Base-by-base conservation (phyloP, 2,888 invertebrate species). In the Cataglyphis rosenhaueri region DNA sequence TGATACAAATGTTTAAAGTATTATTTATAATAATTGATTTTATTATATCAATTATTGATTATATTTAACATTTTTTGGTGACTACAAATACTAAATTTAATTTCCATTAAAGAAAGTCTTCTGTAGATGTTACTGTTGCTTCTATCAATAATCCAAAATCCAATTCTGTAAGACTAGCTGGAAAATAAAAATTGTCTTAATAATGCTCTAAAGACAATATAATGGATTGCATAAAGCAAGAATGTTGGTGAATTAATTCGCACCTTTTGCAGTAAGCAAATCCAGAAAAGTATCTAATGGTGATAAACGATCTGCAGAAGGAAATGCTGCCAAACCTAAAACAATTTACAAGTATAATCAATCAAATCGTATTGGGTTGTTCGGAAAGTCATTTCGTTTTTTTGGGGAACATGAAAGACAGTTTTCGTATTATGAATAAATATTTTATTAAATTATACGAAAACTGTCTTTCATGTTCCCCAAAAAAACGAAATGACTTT, bases 61-160 rank as follows among this genome's bases (percentile, higher is more conserved):
- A 0, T 18, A 32, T 1, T 74, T 44, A 61, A 74, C 9, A 21
- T 61, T 48, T 62, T 62, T 48, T 59, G 25, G 12, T 62, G n/a
- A 59, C 61, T 64, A 32, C 18, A 44, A 41, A 10, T 15, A 59
- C 52, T 32, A 75, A 75, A 66, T 10, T 78, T 18, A 66, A 62
- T 76, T 64, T 48, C 41, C 15, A 35, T 94, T 91, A 94, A 84
- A 95, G 91, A 90, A 95, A 95, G 83, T 96, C 95, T 92, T 96
- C 96, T 32, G 95, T 96, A 9, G 96, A 96, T 0, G 97, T 96
- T 85, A 97, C 95, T 0, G 98, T 98, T 18, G 98, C 97, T 94
- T 98, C 98, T 89, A 98, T 97, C 65, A 98, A 95, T 84, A 98
- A 95, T 91, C 97, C 97, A 94, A 98, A 97, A 94, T 98, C 98